These are phyloP conservation scores for Nixonia krombeini DNA, from an alignment of 1,140 invertebrate genomes.

Conservation along the genomic window DNA sequence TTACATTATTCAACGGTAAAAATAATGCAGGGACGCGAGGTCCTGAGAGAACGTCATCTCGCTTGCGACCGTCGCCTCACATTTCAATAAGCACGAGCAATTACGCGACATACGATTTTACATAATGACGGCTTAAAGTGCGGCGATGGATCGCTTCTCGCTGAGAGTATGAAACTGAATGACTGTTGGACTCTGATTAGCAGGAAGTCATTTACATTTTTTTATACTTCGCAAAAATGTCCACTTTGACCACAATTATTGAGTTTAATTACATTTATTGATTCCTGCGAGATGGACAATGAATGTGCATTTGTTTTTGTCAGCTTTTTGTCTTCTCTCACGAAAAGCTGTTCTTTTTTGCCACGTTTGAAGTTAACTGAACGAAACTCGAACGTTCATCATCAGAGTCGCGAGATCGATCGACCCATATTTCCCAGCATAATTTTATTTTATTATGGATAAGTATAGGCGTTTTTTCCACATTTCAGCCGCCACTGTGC, in stretches of 20 bases:
- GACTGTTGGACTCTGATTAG: background rate
- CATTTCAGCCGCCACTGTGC: background rate
- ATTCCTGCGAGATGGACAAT: no score
- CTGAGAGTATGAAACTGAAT: background rate
- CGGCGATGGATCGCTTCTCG: no score
- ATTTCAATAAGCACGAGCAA: conserved; percentile 55
- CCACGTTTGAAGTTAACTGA: no score
- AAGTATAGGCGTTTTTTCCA: no score
- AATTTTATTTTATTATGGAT: conserved; percentile 1
- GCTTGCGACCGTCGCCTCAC: conserved; percentile 32
- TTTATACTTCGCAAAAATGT: no score
- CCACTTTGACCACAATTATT: no score
- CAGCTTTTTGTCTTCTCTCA: no score
- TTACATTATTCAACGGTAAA: conserved; percentile 58
- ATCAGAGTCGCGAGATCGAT: background rate
- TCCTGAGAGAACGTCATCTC: conserved; percentile 57
- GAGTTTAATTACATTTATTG: no score
- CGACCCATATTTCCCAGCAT: background rate
- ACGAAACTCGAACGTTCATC: no score
- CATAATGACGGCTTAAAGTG: background rate
- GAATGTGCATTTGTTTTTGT: no score
- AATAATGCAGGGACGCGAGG: conserved; percentile 55
- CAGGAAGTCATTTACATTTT: background rate
- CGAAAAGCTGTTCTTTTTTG: no score
- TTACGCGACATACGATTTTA: conserved; percentile 23